These are phyloP conservation scores for Danio tinwini DNA, from an alignment of 2,797 vertebrate species.

Conservation along the genomic window DNA sequence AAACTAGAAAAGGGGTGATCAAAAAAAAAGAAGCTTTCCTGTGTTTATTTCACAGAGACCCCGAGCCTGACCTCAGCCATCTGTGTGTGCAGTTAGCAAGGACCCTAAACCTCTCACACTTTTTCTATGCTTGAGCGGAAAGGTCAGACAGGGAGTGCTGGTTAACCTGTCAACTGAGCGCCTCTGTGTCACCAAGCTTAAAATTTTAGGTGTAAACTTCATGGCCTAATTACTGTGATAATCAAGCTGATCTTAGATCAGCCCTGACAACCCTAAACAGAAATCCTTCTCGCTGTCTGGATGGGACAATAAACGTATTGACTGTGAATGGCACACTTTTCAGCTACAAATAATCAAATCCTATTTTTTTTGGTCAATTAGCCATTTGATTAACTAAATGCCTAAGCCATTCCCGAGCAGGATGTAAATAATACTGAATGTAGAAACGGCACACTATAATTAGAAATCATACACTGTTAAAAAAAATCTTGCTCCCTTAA, in stretches of 20 bases:
- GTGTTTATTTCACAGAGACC: conserved; percentile 71
- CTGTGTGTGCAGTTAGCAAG: conserved; percentile 46
- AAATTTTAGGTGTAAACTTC: not conserved
- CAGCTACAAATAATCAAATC: not conserved
- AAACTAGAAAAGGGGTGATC: conserved; percentile 56
- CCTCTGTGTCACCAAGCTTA: not conserved
- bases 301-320: not conserved
- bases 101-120: conserved; percentile 49
- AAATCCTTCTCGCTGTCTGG: not conserved
- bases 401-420: not conserved
- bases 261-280: not conserved
- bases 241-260: not conserved
- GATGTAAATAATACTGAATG: not conserved
- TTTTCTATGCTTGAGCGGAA: conserved; percentile 30
- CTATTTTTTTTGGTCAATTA: not conserved
- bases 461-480: not conserved
- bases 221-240: conserved; percentile 5
- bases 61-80: conserved; percentile 49
- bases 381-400: not conserved
- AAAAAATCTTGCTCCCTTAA: too few relatives aligned
- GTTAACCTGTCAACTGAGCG: conserved; percentile 24
- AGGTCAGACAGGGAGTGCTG: conserved; percentile 45
- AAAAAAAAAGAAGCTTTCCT: conserved; percentile 54
- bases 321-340: not conserved
- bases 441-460: not conserved